Evolutionary conservation across 1,140 invertebrate genomes (phyloP), one percentile per base, ranked within the genome.

Genomic region (Atta cephalotes): DNA sequence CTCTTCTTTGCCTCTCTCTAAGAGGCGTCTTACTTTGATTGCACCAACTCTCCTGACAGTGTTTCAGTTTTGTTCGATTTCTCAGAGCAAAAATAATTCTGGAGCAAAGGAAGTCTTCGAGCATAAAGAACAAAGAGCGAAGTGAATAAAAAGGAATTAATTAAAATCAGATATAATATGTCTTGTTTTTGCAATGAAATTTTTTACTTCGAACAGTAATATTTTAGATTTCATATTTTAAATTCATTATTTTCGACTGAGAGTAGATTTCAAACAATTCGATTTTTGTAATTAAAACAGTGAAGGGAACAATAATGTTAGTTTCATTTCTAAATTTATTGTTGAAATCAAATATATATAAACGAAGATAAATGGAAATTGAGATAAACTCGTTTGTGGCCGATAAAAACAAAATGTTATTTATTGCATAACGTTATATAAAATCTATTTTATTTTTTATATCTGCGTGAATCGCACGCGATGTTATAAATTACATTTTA

Each of bases 71-170:
- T 77, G 51, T 76, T 87, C 63, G 85, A 71, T 76, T 81, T 82
- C 53, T 88, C 18, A 14, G n/a, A 72, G 53, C 72, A n/a, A 87
- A 87, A 87, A 85, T 89, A 88, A 88, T 88, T 66, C 60, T 53
- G 21, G 7, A 49, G 58, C 2, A 51, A 45, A 56, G 28, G 49
- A 62, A 45, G 66, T 70, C 21, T 70, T 51, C 39, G 53, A 49
- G 21, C n/a, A 28, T 68, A 74, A 72, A 49, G 58, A 28, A 2
- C 31, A 53, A 21, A 1, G 28, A 78, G 18, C 3, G 16, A 86
- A 60, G 45, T 58, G 25, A 58, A 51, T 56, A 72, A 62, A 86
- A 68, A 51, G 6, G 6, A 39, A 70, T 31, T 62, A 56, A 71
- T 53, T 65, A 35, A 25, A 65, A 14, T 79, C 7, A 31, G 9